A percentile compares a stretch with the other conserved stretches of the same genome.
These are phyloP conservation scores for Podocnemis expansa DNA, from an alignment of 2,113 vertebrate species.

Conservation along the genomic window DNA sequence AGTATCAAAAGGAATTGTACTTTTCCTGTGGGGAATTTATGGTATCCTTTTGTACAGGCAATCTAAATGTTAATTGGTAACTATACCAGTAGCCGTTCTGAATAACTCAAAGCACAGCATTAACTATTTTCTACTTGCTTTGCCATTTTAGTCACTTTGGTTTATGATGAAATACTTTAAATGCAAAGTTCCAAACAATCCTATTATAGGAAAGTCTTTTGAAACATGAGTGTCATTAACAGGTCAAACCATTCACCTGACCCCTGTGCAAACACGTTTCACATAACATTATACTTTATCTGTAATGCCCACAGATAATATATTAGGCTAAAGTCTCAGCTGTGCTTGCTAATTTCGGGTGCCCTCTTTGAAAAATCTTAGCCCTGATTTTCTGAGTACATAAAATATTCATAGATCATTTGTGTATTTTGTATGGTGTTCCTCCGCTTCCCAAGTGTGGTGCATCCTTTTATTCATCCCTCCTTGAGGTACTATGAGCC, in stretches of 20 bases:
- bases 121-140: conserved; percentile 29
- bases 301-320: not conserved
- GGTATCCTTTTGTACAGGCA: conserved; percentile 47
- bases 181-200: conserved; percentile 15
- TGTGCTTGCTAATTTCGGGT: not conserved
- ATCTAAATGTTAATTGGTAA: conserved; percentile 67
- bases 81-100: conserved; percentile 40
- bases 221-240: conserved; percentile 31
- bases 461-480: fast-evolving
- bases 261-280: not conserved
- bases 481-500: fast-evolving
- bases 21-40: conserved; percentile 44
- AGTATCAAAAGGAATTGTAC: conserved; percentile 50
- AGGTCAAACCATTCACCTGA: conserved; percentile 15
- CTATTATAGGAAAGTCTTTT: not conserved
- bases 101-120: conserved; percentile 29
- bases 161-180: conserved; percentile 33
- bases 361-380: not conserved
- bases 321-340: not conserved
- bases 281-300: not conserved
- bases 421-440: not conserved
- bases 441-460: not conserved
- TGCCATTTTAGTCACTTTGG: conserved; percentile 26
- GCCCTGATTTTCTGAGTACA: not conserved
- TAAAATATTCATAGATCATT: not conserved